Percentiles rank a stretch among this genome's conserved stretches.
phyloP scores from a whole-genome alignment of 2,888 invertebrate genomes.

The Drosophila yooni region DNA sequence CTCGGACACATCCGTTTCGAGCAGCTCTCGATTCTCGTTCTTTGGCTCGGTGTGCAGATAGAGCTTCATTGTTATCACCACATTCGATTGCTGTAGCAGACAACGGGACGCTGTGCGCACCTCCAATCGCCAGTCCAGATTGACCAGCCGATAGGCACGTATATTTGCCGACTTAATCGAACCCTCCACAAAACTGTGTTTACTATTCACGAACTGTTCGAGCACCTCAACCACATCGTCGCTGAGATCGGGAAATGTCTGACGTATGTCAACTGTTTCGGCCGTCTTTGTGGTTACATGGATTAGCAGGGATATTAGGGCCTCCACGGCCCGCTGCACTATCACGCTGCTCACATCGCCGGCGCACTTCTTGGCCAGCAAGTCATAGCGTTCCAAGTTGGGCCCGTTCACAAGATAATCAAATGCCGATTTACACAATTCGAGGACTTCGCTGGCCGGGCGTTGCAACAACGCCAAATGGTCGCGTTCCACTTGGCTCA shows the following conservation, averaged over 20 bases:
- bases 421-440: slow-evolving; percentile 88
- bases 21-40: slow-evolving; percentile 82
- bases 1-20: slow-evolving; percentile 55
- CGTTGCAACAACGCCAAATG: slow-evolving; percentile 87
- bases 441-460: slow-evolving; percentile 87
- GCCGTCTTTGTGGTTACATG: slow-evolving; percentile 89
- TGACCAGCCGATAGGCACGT: slow-evolving; percentile 83
- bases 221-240: slow-evolving; percentile 80
- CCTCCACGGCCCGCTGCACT: slow-evolving; percentile 88
- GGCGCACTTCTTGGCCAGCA: slow-evolving; percentile 86
- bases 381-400: slow-evolving; percentile 86
- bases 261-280: slow-evolving; percentile 61
- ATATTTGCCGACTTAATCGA: slow-evolving; percentile 83
- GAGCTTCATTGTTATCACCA: slow-evolving; percentile 87
- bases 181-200: slow-evolving; percentile 81
- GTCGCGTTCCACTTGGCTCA: slow-evolving; percentile 87
- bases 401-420: slow-evolving; percentile 88
- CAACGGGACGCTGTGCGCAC: slow-evolving; percentile 88
- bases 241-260: slow-evolving; percentile 69
- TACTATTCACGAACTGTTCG: slow-evolving; percentile 83
- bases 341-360: slow-evolving; percentile 73
- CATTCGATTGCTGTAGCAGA: slow-evolving; percentile 87
- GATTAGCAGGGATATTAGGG: slow-evolving; percentile 89
- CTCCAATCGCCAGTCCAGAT: slow-evolving; percentile 89
- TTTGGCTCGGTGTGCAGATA: slow-evolving; percentile 85